A percentile compares a stretch with the other conserved stretches of the same genome.
Evolutionary conservation across 2,113 vertebrate genomes (phyloP).

Genomic region (Choloepus hoffmanni): DNA sequence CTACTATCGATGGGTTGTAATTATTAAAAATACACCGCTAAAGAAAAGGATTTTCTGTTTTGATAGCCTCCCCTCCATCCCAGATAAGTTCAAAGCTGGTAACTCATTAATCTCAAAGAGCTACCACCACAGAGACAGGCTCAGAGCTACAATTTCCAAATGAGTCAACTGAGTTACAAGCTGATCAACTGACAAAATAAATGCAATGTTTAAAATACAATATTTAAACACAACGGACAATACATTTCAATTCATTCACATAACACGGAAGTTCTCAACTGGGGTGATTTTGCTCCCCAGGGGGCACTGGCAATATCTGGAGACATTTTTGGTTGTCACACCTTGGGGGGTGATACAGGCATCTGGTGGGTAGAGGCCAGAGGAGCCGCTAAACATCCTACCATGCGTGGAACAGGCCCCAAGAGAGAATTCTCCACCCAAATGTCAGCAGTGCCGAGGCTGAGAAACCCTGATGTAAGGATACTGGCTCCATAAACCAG

Average conservation of each 20-base stretch:
- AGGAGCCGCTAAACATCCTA: too few relatives aligned
- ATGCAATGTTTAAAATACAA: fast-evolving
- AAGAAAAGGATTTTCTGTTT: not conserved
- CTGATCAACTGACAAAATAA: not conserved
- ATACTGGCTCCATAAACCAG: fast-evolving
- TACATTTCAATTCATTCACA: fast-evolving
- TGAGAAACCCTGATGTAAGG: not conserved
- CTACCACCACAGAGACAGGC: not conserved
- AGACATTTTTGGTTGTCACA: not conserved
- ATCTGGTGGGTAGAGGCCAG: not conserved
- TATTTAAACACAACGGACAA: fast-evolving
- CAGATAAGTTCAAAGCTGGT: not conserved
- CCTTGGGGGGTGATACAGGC: fast-evolving
- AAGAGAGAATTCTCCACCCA: not conserved
- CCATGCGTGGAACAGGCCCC: fast-evolving
- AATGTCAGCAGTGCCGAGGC: fast-evolving
- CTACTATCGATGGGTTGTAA: fast-evolving
- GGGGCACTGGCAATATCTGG: too few relatives aligned
- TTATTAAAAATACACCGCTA: too few relatives aligned
- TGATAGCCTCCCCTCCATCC: fast-evolving
- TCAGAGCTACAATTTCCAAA: not conserved
- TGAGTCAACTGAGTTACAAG: not conserved
- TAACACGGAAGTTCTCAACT: not conserved
- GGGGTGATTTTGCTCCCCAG: too few relatives aligned
- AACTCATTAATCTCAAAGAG: not conserved